Evolutionary conservation across 2,888 invertebrate genomes (phyloP).

Genomic region (Agrilus cyanescens): DNA sequence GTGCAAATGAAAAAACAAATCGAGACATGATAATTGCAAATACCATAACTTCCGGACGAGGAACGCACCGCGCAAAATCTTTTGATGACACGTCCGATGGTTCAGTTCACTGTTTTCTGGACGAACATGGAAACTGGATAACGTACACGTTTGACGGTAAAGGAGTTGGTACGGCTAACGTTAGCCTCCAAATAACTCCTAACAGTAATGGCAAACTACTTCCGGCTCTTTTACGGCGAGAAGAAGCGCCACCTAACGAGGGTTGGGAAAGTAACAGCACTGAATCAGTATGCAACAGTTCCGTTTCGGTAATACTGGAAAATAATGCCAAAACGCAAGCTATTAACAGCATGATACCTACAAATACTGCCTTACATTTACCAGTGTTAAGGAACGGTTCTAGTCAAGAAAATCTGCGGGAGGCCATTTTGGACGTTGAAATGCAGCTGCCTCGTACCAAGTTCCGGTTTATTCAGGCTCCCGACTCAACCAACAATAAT

Average conservation of each 20-base stretch:
- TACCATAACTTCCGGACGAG: constrained; percentile 33
- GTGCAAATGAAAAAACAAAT: constrained; percentile 11
- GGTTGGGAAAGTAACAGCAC: constrained; percentile 32
- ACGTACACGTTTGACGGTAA: constrained; percentile 79
- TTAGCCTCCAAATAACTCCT: constrained; percentile 16
- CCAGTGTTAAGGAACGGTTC: constrained; percentile 19
- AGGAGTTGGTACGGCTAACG: constrained; percentile 35
- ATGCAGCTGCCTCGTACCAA: constrained; percentile 42
- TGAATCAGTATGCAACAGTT: constrained; percentile 38
- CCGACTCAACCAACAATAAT: constrained; percentile 24
- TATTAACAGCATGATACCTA: constrained; percentile 16
- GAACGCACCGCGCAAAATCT: constrained; percentile 61
- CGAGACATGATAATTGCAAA: constrained; percentile 33
- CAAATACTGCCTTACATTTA: constrained; percentile 9
- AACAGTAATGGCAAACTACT: constrained; percentile 28
- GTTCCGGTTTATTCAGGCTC: constrained; percentile 26
- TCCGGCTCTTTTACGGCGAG: constrained; percentile 27
- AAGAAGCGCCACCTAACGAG: constrained; percentile 16
- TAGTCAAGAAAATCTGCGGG: constrained; percentile 19
- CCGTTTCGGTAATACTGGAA: constrained; percentile 35
- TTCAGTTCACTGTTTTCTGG: constrained; percentile 75
- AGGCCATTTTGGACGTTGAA: constrained; percentile 37
- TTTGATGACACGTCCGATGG: constrained; percentile 76
- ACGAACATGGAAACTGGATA: constrained; percentile 78
- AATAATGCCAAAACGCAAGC: constrained; percentile 6